Percentiles rank a stretch among this genome's conserved stretches.
Evolutionary conservation across 2,888 invertebrate genomes (phyloP).

Genomic region (Dolichopus griseipennis): DNA sequence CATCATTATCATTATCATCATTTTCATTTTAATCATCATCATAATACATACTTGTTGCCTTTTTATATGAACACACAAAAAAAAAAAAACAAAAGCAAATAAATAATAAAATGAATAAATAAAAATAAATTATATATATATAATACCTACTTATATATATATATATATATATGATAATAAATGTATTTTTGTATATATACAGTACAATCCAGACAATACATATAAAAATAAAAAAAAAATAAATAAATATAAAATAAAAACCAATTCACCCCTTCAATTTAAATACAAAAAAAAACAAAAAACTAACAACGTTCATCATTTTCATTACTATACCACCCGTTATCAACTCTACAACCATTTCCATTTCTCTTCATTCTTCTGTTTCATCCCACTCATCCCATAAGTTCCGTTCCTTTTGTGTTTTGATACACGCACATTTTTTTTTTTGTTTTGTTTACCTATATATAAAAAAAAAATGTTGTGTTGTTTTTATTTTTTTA

Average conservation of each 20-base stretch:
- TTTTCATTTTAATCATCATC: not conserved
- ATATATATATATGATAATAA: not conserved
- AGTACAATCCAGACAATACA: not conserved
- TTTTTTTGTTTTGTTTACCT: not conserved
- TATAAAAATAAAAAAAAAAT: too few relatives aligned
- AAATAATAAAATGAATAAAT: not conserved
- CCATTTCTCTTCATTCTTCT: too few relatives aligned
- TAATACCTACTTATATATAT: not conserved
- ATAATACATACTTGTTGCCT: constrained; percentile 1
- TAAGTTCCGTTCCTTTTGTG: not conserved
- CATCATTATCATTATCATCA: not conserved
- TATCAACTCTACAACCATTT: not conserved
- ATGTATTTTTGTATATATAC: not conserved
- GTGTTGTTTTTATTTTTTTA: too few relatives aligned
- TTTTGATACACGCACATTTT: constrained; percentile 2
- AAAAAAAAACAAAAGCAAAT: not conserved
- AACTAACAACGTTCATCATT: not conserved
- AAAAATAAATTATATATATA: too few relatives aligned
- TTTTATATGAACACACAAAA: not conserved
- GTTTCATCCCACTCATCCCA: too few relatives aligned
- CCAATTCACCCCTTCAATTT: not conserved
- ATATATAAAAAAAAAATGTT: too few relatives aligned
- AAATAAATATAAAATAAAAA: not conserved
- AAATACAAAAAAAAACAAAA: too few relatives aligned
- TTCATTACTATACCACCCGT: not conserved